These are phyloP conservation scores for Haliclona indistincta DNA, from an alignment of 37 sponge, comb jelly and placozoan species.

Conservation along the genomic window DNA sequence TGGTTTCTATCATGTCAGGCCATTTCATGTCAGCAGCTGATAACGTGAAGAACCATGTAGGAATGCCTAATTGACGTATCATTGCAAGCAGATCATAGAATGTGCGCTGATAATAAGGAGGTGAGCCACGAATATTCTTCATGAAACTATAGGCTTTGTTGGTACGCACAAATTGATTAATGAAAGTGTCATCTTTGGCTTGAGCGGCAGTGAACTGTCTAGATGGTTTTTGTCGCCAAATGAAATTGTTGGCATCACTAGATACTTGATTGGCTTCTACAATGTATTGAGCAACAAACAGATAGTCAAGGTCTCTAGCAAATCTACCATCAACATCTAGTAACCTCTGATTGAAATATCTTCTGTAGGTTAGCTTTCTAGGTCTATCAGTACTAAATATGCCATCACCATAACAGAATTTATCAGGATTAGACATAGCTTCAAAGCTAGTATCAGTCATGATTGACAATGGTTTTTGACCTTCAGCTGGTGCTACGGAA, in stretches of 20 bases:
- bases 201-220: not conserved
- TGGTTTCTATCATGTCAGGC: constrained; percentile 8
- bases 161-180: not conserved
- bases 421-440: constrained; percentile 14
- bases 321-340: constrained; percentile 27
- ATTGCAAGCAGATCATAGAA: constrained; percentile 17
- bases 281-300: constrained; percentile 34
- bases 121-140: constrained; percentile 25
- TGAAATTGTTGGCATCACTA: constrained; percentile 20
- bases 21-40: constrained; percentile 17
- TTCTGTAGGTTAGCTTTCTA: constrained; percentile 21
- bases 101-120: constrained; percentile 6
- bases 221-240: not conserved
- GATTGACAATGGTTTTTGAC: constrained; percentile 12
- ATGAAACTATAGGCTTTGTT: constrained; percentile 16
- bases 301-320: constrained; percentile 34
- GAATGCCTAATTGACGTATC: constrained; percentile 33
- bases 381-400: constrained; percentile 13
- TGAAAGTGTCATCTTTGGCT: not conserved
- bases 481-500: constrained; percentile 19
- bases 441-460: constrained; percentile 37
- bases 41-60: constrained; percentile 17
- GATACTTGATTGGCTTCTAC: constrained; percentile 23
- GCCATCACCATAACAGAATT: constrained; percentile 27
- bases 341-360: constrained; percentile 24